phyloP scores from a whole-genome alignment of 2,113 vertebrate genomes.

The Scophthalmus maximus region DNA sequence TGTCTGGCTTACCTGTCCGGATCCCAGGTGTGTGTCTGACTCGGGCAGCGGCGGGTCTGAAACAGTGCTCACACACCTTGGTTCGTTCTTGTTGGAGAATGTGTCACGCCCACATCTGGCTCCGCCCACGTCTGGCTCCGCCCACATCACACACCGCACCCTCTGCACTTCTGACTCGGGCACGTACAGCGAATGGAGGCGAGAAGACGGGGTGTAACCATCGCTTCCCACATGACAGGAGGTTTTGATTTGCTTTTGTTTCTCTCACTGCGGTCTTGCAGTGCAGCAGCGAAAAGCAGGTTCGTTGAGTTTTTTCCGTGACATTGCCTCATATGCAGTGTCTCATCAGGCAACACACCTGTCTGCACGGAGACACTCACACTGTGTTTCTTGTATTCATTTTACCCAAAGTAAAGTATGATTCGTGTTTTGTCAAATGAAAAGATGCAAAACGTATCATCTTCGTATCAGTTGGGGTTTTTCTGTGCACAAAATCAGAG shows the following conservation, averaged over 20 bases:
- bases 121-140: conserved; percentile 45
- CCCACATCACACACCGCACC: conserved; percentile 16
- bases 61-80: not conserved
- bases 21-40: conserved; percentile 19
- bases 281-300: not conserved
- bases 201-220: conserved; percentile 15
- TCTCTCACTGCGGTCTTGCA: not conserved
- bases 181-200: not conserved
- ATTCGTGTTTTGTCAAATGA: too few species aligned
- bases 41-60: not conserved
- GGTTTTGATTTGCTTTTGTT: not conserved
- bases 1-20: conserved; percentile 43
- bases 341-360: conserved; percentile 18
- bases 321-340: not conserved
- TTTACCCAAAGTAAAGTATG: too few species aligned
- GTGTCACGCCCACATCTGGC: conserved; percentile 7
- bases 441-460: too few species aligned
- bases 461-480: not conserved
- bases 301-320: conserved; percentile 6
- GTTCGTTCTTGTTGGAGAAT: conserved; percentile 4
- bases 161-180: not conserved
- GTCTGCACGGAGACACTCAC: not conserved
- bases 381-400: not conserved
- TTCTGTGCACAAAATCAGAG: not conserved
- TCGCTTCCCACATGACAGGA: not conserved